Base-by-base conservation (phyloP, 2,797 vertebrate genomes). In the Pagetopsis macropterus region DNA sequence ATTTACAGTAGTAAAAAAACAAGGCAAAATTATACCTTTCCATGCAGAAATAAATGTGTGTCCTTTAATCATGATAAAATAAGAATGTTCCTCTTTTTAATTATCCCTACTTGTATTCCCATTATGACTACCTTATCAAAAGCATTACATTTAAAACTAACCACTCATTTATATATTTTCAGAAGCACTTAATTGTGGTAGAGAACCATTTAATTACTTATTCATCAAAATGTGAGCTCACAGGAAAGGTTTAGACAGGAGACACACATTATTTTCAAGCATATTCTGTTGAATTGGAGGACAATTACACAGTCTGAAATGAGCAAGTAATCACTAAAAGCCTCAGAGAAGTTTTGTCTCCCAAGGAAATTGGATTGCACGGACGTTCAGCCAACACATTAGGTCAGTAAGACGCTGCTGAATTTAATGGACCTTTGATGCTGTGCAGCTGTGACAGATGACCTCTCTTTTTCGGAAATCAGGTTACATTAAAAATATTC, bases 321-420 rank as follows among this genome's bases (percentile, higher is more conserved):
- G 73, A 87, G 82, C 65, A 81, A 70, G 80, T 79, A 85, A 87
- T 88, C 72, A 82, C 82, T 56, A 81, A 82, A 78, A 87, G 68
- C 68, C 71, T 76, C 12, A 4, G 74, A 63, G 69, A 84, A 87
- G 61, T 83, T 85, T 70, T 84, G 78, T 70, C 75, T 84, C 69
- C 61, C 23, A 49, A 61, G 75, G 69, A 91, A 87, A 89, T 84
- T 80, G 77, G 75, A 88, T 88, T 87, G 83, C 60, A 51, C 55
- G 4, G 69, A 76, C 57, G 75, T 81, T 11, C 62, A 83, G 84
- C 73, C 69, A 88, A 76, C 55, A 72, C 57, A 55, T 86, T 69
- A 78, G 71, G 72, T 86, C 78, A 85, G 65, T 40, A 76, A 83
- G 72, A 82, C 77, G 70, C 64, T 52, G 58, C 75, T 37, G 67